Evolutionary conservation across 2,113 vertebrate genomes (phyloP), one percentile per base, ranked within the genome.

Genomic region (Bos indicus): DNA sequence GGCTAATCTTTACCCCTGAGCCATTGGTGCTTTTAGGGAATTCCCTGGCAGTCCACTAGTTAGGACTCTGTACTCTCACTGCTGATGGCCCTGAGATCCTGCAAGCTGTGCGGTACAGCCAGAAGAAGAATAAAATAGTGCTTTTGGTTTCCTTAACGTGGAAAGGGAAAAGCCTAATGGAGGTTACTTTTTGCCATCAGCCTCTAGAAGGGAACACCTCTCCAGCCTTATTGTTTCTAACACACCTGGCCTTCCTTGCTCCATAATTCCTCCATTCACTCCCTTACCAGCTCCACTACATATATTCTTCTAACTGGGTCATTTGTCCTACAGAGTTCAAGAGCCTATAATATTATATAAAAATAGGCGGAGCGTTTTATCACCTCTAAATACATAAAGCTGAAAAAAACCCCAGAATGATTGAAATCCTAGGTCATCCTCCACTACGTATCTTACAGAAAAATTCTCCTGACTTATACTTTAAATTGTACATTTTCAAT

Each of bases 91-190:
- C 40, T 77, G 71, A 43, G 40, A 77, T 77, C 13, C 40, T 77
- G 71, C 71, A 77, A 77, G 71, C 23, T 77, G 71, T 43, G 36
- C 23, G 8, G 12, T 43, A 77, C 40, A 77, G 40, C 40, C 71
- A 77, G 71, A 77, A 77, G 43, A 77, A 43, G 26, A 77, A 43
- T 26, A 43, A 43, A 43, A 77, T 26, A 54, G 13, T 89, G 26
- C 93, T 86, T 51, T 91, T 91, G 91, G 87, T 96, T 96, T 95
- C 33, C 62, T 71, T 96, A 64, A 95, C 17, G 48, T 60, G 88
- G 78, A 78, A 95, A 94, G 82, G 48, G 81, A 57, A 86, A 59
- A 94, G 77, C 5, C 77, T 89, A 10, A 46, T 78, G n/a, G 21
- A 88, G 56, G 33, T 93, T 96, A 51, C 59, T 51, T 60, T 40